phyloP scores from a whole-genome alignment of 1,140 invertebrate species.

The Pollicipes pollicipes region DNA sequence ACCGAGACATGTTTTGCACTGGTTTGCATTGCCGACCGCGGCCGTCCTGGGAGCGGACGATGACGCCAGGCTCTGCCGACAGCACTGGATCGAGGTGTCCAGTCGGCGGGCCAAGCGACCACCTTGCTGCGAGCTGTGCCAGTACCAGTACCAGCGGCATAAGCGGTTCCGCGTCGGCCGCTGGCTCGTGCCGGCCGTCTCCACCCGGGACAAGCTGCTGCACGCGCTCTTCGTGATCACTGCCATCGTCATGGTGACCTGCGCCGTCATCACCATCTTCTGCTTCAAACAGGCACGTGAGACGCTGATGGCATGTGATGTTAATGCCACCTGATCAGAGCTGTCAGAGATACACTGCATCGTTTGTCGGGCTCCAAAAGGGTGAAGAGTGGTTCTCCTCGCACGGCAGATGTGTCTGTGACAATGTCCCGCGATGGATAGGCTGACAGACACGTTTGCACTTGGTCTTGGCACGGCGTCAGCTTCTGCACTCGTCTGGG shows the following conservation, averaged over 20 bases:
- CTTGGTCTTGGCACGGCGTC: too few relatives aligned
- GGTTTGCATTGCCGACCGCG: conserved; percentile 1
- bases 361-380: too few relatives aligned
- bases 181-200: conserved; percentile 31
- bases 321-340: too few relatives aligned
- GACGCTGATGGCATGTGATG: too few relatives aligned
- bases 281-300: conserved; percentile 33
- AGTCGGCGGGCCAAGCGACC: conserved; percentile 29
- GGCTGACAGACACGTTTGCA: too few relatives aligned
- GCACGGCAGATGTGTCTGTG: too few relatives aligned
- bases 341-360: too few relatives aligned
- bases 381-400: too few relatives aligned
- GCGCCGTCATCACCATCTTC: conserved; percentile 32
- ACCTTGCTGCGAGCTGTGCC: conserved; percentile 36
- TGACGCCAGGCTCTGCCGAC: conserved; percentile 20
- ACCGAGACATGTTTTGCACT: not conserved
- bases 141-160: conserved; percentile 35
- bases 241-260: conserved; percentile 31
- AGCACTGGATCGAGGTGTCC: conserved; percentile 38
- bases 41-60: too few relatives aligned
- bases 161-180: conserved; percentile 35
- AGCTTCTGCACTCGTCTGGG: too few relatives aligned
- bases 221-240: conserved; percentile 32
- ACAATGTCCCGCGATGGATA: too few relatives aligned
- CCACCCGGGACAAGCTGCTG: conserved; percentile 31